Evolutionary conservation across 2,888 invertebrate species (phyloP), one percentile per base, ranked within the genome.

Genomic region (Polylopha cassiicola): DNA sequence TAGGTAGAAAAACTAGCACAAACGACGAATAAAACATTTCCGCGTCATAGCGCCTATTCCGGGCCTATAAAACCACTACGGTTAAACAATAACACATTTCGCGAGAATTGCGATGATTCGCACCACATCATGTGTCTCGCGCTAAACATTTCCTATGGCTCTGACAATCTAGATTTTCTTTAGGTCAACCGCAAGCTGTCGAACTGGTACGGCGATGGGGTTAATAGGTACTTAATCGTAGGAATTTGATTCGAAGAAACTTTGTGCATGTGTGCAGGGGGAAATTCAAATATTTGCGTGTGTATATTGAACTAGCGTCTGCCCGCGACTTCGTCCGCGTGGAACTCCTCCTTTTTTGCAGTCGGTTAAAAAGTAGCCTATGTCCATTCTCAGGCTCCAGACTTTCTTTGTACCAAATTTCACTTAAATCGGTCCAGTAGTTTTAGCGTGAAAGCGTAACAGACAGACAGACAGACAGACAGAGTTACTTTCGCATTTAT

Each of bases 51-150:
- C 24, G 29, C 8, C 36, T 21, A 31, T 31, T 31, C 11, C 7
- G 48, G 50, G 45, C 49, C 56, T 50, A 64, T 68, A 71, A 72
- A 67, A 50, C 58, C 50, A 58, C 58, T 61, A 56, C 61, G 57
- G 65, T 64, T 69, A 79, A 77, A 80, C 76, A 78, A 79, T 78
- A 76, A 74, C 64, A 59, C 73, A 73, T 75, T 75, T 61, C 57
- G 53, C 43, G 29, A 71, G 65, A 58, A 67, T 61, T 63, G 61
- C 30, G 49, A 55, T 47, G 59, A 69, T 65, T 60, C 46, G 48
- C 37, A 58, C 59, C 61, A 51, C 64, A 65, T 38, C 42, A 43
- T 42, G 2, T 22, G 28, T 37, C 46, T 27, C 15, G n/a, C 9
- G 10, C 20, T 24, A 8, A 9, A 18, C 3, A 7, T 20, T 18